Evolutionary conservation across 2,113 vertebrate genomes (phyloP), one percentile per base, ranked within the genome.

Genomic region (Connochaetes taurinus): DNA sequence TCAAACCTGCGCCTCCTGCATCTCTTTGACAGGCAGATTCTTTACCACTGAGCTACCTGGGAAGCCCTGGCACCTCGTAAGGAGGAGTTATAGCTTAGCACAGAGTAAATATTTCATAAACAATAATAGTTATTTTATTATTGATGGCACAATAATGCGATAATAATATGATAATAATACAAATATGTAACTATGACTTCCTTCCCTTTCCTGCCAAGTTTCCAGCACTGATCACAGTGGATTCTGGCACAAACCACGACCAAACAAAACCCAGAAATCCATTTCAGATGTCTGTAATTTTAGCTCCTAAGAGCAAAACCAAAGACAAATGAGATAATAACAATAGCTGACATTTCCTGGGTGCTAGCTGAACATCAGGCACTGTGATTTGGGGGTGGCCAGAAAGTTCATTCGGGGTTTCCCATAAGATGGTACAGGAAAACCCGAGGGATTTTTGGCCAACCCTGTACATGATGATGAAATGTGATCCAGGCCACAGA

Each of bases 401-500:
- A 74, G 71, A 74, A 74, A 74, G 71, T 74, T 74, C 21, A 6
- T 74, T 74, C 12, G 0, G 5, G 36, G 6, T 74, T 74, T 27
- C 11, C 71, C 23, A 7, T 3, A 43, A 43, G 36, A 7, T 74
- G 36, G 36, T 43, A 74, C 71, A 74, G 21, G 13, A 74, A 43
- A 74, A 71, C 36, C 36, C 1, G 0, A 74, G 36, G 71, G 71
- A 43, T 74, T 43, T 43, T 43, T 43, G 36, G 23, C 21, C 71
- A 25, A 27, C 5, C 23, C 21, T 43, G 36, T 23, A 15, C 21
- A 0, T 3, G 4, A 2, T 55, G 6, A 0, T 9, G 1, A 53
- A 45, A 8, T 17, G 21, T 9, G 2, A 0, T 12, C 60, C 1
- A 1, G 12, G 7, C 14, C 33, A 5, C 2, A 0, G 9, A 21